Conservation (phyloP, 2,888 invertebrate genomes). For the Caenorhabditis sulstoni region DNA sequence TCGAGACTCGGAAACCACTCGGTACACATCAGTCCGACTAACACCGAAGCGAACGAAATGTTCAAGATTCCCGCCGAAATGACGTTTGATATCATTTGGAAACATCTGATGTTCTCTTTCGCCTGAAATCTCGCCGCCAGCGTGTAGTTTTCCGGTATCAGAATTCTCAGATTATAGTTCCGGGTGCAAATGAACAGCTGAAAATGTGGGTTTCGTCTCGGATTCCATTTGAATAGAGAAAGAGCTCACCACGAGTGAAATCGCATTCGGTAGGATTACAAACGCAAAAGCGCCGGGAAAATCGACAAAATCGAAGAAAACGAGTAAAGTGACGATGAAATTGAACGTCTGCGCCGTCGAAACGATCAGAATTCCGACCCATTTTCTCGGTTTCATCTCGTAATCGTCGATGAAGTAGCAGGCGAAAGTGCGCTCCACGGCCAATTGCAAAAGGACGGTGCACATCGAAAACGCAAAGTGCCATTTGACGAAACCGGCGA, state of each 20-base stretch:
- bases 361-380: background rate
- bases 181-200: slow-evolving; percentile 1
- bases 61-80: no score
- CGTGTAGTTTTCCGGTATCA: background rate
- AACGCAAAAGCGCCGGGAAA: background rate
- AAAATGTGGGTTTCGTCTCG: no score
- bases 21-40: no score
- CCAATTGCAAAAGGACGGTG: background rate
- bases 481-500: slow-evolving; percentile 11
- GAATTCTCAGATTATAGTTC: background rate
- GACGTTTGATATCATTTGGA: background rate
- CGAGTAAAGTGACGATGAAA: background rate
- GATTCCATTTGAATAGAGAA: no score
- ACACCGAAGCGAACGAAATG: no score
- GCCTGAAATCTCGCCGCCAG: slow-evolving; percentile 11
- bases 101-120: slow-evolving; percentile 4
- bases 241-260: no score
- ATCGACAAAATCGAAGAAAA: background rate
- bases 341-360: background rate
- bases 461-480: slow-evolving; percentile 1
- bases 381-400: background rate
- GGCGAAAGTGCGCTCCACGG: background rate
- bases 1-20: no score
- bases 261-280: no score
- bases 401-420: slow-evolving; percentile 1